Conservation (phyloP, 2,113 vertebrate genomes). For the Felis chaus region DNA sequence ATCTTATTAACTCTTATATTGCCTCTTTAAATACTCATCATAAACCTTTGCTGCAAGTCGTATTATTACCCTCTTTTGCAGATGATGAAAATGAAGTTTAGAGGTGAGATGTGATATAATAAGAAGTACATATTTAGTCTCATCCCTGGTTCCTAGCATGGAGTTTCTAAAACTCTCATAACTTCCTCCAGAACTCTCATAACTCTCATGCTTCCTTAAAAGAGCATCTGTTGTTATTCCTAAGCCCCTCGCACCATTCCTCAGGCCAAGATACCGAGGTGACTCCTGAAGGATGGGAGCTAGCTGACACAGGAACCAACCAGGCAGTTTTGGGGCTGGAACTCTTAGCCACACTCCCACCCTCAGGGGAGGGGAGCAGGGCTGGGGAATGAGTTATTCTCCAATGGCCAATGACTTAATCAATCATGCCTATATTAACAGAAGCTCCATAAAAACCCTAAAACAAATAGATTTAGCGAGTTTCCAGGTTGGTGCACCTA, state of each 20-base stretch:
- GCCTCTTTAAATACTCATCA: background rate
- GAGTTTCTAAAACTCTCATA: background rate
- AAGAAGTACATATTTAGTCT: background rate
- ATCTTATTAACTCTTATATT: background rate
- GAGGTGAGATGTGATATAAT: background rate
- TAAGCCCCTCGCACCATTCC: background rate
- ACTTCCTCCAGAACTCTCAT: background rate
- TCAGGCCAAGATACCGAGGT: background rate
- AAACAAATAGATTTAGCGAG: background rate
- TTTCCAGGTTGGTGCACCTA: background rate
- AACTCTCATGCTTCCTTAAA: background rate
- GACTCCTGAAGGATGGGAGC: background rate
- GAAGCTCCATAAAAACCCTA: background rate
- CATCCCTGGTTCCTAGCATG: background rate
- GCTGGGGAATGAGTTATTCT: background rate
- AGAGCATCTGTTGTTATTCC: background rate
- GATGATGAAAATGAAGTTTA: background rate
- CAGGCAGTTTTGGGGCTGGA: background rate
- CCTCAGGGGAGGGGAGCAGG: background rate
- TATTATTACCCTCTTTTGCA: background rate
- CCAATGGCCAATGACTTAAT: background rate
- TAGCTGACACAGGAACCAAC: background rate
- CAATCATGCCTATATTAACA: background rate
- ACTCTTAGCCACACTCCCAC: background rate
- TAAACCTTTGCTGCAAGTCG: background rate